Percentiles rank a stretch among this genome's conserved stretches.
Conservation (phyloP, 2,113 vertebrate species). For the Sylvilagus bachmani region DNA sequence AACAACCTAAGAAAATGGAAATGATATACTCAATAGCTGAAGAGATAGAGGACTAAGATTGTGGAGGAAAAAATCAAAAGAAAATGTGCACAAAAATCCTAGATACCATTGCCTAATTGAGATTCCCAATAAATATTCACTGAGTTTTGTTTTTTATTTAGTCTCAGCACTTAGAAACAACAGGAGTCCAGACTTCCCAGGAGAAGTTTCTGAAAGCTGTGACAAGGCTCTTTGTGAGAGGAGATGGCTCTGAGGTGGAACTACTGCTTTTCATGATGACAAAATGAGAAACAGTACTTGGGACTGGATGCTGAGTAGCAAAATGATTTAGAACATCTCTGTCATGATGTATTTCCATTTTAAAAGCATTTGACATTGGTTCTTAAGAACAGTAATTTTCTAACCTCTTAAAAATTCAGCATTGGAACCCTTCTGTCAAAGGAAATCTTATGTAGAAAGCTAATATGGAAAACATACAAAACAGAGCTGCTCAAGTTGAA, state of each 20-base stretch:
- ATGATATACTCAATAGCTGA: background rate
- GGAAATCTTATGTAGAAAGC: background rate
- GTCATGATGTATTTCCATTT: background rate
- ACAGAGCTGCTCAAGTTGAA: background rate
- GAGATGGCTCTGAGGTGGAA: background rate
- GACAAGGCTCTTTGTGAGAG: background rate
- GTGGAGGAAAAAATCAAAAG: background rate
- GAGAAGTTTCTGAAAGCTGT: conserved; percentile 2
- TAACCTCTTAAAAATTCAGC: conserved; percentile 33
- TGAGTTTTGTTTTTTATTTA: conserved; percentile 45
- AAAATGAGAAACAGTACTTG: background rate
- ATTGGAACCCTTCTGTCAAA: background rate
- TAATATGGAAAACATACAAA: background rate
- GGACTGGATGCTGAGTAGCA: background rate
- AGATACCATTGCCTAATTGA: background rate
- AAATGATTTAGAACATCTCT: background rate
- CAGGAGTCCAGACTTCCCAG: background rate
- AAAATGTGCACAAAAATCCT: background rate
- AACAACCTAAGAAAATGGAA: background rate
- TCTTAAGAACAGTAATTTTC: background rate
- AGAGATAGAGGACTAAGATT: background rate
- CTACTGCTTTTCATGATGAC: background rate
- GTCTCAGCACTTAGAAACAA: conserved; percentile 9
- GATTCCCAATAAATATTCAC: conserved; percentile 13
- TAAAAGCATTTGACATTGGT: background rate